Evolutionary conservation across 2,113 vertebrate species (phyloP), one percentile per base, ranked within the genome.

Genomic region (Corapipo altera): DNA sequence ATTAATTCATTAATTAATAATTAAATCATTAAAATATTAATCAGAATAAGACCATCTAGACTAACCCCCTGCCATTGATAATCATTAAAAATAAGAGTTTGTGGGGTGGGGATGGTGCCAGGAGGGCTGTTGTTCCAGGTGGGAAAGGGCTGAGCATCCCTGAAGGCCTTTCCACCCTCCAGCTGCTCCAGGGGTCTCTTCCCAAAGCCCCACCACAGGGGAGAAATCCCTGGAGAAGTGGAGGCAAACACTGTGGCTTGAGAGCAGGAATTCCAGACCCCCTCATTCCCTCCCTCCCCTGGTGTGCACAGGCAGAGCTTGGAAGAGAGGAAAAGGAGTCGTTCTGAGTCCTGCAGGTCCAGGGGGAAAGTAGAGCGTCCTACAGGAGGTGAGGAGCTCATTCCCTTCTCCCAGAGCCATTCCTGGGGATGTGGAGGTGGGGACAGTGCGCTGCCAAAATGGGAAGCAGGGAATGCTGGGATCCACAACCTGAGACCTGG

Each of bases 331-430:
- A 55, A 28, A 28, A 74, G 49, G 43, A 52, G 13, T 19, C 33
- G 8, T 32, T 15, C 39, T 13, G 35, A 17, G 0, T 2, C 3
- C 11, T 15, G 0, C 17, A 12, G 20, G 48, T 33, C 5, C n/a
- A 48, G 23, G 48, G 7, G 13, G 4, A 18, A 76, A 18, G 8
- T 43, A 33, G 32, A 27, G 20, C 30, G 15, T 69, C 18, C 24
- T 18, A 41, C 3, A 0, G 0, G 3, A 57, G 55, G 23, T 11
- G 20, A 33, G 37, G 33, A 84, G 48, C n/a, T 64, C 24, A 20
- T 6, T n/a, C 23, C 3, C 2, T n/a, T 27, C 17, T 52, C 49
- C 49, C 33, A 15, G 21, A 5, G 12, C 41, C 41, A 19, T 20
- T 6, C 30, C 16, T 6, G 15, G 49, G 59, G 70, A 88, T 6